A percentile compares a stretch with the other conserved stretches of the same genome.
These are phyloP conservation scores for Caenorhabditis plicata DNA, from an alignment of 2,888 invertebrate species.

Conservation along the genomic window DNA sequence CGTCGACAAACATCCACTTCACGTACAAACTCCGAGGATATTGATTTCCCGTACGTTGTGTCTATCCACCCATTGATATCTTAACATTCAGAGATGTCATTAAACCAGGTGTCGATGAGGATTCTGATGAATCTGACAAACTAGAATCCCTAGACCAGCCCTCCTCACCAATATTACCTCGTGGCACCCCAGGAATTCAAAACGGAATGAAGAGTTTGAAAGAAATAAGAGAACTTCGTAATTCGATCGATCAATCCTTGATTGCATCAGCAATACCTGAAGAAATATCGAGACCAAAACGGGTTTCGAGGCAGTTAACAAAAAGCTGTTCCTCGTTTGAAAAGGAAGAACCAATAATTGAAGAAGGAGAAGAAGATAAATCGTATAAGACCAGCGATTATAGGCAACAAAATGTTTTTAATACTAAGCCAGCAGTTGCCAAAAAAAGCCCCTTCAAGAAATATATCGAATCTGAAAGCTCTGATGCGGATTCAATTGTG, in stretches of 20 bases:
- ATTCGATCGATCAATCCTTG: constrained; percentile 40
- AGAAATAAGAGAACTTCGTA: constrained; percentile 37
- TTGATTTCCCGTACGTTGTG: too few species aligned
- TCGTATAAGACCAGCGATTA: neutral
- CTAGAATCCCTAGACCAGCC: too few species aligned
- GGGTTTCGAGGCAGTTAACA: too few species aligned
- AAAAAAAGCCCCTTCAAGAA: constrained; percentile 38
- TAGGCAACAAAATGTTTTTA: neutral
- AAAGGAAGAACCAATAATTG: too few species aligned
- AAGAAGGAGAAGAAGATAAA: neutral
- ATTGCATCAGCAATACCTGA: constrained; percentile 17
- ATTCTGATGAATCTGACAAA: too few species aligned
- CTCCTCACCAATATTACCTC: too few species aligned
- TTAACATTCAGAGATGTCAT: too few species aligned
- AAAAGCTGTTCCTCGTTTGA: too few species aligned
- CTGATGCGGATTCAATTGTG: constrained; percentile 34
- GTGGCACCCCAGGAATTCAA: too few species aligned
- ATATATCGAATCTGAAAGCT: constrained; percentile 30
- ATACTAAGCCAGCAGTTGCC: neutral
- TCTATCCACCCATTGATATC: too few species aligned
- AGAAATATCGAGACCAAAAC: constrained; percentile 1
- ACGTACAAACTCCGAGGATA: constrained; percentile 18
- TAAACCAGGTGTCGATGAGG: too few species aligned
- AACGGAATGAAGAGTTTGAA: constrained; percentile 33
- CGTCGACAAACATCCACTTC: constrained; percentile 10